Conservation (phyloP, 2,797 vertebrate genomes). For the Clamator glandarius region DNA sequence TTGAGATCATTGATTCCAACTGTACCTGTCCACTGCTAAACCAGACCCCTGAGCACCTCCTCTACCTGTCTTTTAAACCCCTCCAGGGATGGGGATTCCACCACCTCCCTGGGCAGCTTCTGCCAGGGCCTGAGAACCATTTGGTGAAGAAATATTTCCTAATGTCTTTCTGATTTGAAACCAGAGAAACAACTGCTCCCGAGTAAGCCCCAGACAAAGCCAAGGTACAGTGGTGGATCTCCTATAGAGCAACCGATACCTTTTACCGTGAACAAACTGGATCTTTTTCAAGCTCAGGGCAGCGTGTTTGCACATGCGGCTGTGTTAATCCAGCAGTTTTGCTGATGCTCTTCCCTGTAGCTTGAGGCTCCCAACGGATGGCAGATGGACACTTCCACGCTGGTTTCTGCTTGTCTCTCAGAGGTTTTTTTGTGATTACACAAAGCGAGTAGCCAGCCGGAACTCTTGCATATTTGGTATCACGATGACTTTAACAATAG, state of each 20-base stretch:
- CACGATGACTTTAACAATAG: slow-evolving; percentile 64
- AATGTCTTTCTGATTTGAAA: neutral
- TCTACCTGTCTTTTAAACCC: too few relatives aligned
- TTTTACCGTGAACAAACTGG: slow-evolving; percentile 43
- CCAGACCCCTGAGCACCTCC: too few relatives aligned
- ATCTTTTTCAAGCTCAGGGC: slow-evolving; percentile 54
- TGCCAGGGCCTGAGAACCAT: too few relatives aligned
- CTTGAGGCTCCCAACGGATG: slow-evolving; percentile 7
- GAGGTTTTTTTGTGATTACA: slow-evolving; percentile 14
- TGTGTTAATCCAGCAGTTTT: slow-evolving; percentile 15
- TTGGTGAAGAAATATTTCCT: too few relatives aligned
- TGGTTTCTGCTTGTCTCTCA: slow-evolving; percentile 4
- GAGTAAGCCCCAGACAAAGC: neutral
- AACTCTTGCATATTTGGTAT: slow-evolving; percentile 31
- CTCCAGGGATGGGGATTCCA: too few relatives aligned
- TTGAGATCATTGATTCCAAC: too few relatives aligned
- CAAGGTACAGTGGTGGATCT: neutral
- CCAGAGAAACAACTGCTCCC: neutral
- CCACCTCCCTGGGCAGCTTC: too few relatives aligned
- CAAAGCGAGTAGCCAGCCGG: slow-evolving; percentile 42
- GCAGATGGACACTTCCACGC: neutral
- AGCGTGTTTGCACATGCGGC: slow-evolving; percentile 36
- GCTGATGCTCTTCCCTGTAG: slow-evolving; percentile 16
- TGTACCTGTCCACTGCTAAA: too few relatives aligned
- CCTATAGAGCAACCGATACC: slow-evolving; percentile 19